Base-by-base conservation (phyloP, 1,140 invertebrate species). In the Drosophila lowei region DNA sequence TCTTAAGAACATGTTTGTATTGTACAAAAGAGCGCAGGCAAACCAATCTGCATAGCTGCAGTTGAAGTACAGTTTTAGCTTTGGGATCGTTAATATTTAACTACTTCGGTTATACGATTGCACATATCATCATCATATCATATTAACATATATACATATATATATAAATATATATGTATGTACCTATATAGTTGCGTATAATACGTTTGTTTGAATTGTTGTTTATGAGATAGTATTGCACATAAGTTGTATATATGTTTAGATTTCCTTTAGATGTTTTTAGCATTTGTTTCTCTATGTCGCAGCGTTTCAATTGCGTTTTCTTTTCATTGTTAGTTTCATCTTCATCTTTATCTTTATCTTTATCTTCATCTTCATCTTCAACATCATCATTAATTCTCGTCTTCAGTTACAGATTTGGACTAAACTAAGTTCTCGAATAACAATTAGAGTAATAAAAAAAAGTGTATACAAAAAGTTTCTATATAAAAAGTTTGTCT, bases 391-490 rank as follows among this genome's bases (percentile, higher is more conserved):
- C 30, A n/a, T 34, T 63, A 57, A 21, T 53, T 62, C 38, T 49
- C 50, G 52, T 66, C 61, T 71, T 70, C 50, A 77, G 55, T 72
- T 68, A 44, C 61, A 38, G 34, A 61, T 57, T 52, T 63, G 44
- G 74, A 71, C 54, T 72, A 72, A 71, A 65, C 67, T 61, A 74
- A 54, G 34, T 63, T 74, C 44, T 73, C 55, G 44, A 67, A 72
- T 59, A 68, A 74, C 62, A 56, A 68, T 62, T 70, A 77, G 62
- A 72, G 77, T 74, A 68, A 77, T 74, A 55, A 90, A 76, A 90
- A 85, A 90, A 77, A 76, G 66, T 86, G 86, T 83, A 77, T 86
- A 83, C 81, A 83, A 90, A 84, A 72, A 83, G 72, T 81, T 65
- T 66, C 80, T 86, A 89, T 89, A 85, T 81, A 79, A 86, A 77